Conservation (phyloP, 2,888 invertebrate genomes). For the Melolontha melolontha region DNA sequence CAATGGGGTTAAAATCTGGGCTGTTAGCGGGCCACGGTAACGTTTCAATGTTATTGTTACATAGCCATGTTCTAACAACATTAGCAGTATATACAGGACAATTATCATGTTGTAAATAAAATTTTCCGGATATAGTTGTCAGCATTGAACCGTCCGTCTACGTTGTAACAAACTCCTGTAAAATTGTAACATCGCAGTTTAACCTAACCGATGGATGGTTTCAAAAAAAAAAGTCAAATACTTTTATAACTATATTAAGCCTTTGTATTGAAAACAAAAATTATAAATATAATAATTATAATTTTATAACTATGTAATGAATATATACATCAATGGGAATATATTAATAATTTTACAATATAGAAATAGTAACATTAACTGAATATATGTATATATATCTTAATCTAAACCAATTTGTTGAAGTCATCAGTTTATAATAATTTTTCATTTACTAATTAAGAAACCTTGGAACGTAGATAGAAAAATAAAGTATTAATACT, state of each 20-base stretch:
- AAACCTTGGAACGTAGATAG: no score
- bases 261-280: constrained; percentile 42
- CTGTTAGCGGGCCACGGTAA: no score
- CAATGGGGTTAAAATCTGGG: no score
- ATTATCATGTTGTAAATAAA: no score
- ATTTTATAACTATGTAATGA: constrained; percentile 36
- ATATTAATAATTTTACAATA: constrained; percentile 41
- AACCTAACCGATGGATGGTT: no score
- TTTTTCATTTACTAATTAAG: background rate
- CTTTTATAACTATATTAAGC: constrained; percentile 36
- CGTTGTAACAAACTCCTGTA: no score
- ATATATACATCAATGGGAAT: constrained; percentile 45
- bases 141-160: no score
- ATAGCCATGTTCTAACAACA: no score
- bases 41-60: no score
- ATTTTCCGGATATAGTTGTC: no score
- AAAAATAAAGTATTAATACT: background rate
- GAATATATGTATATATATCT: constrained; percentile 18
- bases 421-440: background rate
- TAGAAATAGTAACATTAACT: constrained; percentile 40
- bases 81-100: no score
- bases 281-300: constrained; percentile 39
- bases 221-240: background rate
- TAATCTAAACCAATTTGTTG: constrained; percentile 21
- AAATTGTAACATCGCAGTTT: no score